These are phyloP conservation scores for Dreissena polymorpha DNA, from an alignment of 1,140 invertebrate genomes.

Conservation along the genomic window DNA sequence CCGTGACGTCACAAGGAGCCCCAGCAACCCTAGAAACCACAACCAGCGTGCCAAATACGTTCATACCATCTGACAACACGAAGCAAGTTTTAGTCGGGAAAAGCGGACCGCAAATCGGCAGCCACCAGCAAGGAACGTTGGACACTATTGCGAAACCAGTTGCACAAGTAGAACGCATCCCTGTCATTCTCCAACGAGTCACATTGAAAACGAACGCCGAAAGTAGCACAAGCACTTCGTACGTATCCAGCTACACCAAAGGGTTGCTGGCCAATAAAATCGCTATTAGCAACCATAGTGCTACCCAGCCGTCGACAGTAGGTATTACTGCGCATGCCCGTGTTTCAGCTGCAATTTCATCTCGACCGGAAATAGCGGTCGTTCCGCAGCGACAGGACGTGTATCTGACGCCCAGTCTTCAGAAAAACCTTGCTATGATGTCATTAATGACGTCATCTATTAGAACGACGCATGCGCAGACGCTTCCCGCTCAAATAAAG, in stretches of 20 bases:
- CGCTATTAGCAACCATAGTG: neutral
- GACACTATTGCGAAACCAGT: neutral
- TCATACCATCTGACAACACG: neutral
- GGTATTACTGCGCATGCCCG: neutral
- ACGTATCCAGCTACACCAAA: constrained; percentile 20
- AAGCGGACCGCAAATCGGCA: neutral
- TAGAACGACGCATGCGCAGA: too few species aligned
- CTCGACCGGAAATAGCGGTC: neutral
- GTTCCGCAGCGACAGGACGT: neutral
- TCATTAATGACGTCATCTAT: too few species aligned
- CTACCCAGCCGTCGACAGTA: neutral
- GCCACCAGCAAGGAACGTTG: neutral
- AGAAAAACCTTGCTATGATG: neutral
- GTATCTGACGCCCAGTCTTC: neutral
- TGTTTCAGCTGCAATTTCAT: neutral
- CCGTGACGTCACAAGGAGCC: neutral
- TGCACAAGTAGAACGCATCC: neutral
- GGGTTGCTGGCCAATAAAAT: constrained; percentile 30
- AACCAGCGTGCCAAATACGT: neutral
- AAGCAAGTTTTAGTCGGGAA: neutral
- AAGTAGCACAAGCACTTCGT: neutral
- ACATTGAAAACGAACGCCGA: neutral
- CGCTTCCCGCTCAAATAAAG: too few species aligned
- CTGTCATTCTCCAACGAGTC: neutral
- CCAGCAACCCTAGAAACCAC: neutral